A percentile compares a stretch with the other conserved stretches of the same genome.
Conservation (phyloP, 1,140 invertebrate genomes). For the Drosophila varians region DNA sequence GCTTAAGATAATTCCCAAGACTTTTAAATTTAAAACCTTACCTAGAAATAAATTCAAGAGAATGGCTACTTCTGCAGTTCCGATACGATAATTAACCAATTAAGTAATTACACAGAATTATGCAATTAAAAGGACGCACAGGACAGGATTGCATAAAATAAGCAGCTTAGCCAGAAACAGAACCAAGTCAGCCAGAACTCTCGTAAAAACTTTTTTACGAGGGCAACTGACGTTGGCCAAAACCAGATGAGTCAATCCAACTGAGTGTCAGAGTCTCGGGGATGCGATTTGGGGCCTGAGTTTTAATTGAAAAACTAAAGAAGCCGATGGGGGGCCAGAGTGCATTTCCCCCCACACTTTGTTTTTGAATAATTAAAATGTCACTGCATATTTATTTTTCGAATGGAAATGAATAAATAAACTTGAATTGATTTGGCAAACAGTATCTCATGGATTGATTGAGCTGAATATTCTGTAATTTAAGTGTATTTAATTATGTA, state of each 20-base stretch:
- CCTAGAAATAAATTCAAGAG: conserved; percentile 1
- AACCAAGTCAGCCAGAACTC: conserved; percentile 7
- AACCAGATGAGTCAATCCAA: conserved; percentile 14
- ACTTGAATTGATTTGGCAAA: conserved; percentile 16
- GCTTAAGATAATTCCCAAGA: background rate
- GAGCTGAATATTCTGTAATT: conserved; percentile 28
- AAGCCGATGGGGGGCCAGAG: background rate
- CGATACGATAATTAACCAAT: conserved; percentile 13
- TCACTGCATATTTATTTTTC: background rate
- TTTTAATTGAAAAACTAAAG: conserved; percentile 30
- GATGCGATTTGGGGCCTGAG: conserved; percentile 2
- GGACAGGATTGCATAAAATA: conserved; percentile 22
- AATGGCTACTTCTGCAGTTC: background rate
- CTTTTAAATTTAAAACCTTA: background rate
- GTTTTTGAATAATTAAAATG: background rate
- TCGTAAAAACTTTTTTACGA: conserved; percentile 38
- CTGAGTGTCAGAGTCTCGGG: conserved; percentile 9
- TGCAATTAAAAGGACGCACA: conserved; percentile 30
- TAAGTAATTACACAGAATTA: conserved; percentile 16
- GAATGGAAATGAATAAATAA: conserved; percentile 1
- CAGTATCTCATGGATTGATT: conserved; percentile 16
- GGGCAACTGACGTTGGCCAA: background rate
- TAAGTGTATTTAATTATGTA: conserved; percentile 36
- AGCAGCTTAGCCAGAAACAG: conserved; percentile 20
- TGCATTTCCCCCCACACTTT: background rate